Evolutionary conservation across 2,797 vertebrate species (phyloP), one percentile per base, ranked within the genome.

Genomic region (Toxotes lorentzi): DNA sequence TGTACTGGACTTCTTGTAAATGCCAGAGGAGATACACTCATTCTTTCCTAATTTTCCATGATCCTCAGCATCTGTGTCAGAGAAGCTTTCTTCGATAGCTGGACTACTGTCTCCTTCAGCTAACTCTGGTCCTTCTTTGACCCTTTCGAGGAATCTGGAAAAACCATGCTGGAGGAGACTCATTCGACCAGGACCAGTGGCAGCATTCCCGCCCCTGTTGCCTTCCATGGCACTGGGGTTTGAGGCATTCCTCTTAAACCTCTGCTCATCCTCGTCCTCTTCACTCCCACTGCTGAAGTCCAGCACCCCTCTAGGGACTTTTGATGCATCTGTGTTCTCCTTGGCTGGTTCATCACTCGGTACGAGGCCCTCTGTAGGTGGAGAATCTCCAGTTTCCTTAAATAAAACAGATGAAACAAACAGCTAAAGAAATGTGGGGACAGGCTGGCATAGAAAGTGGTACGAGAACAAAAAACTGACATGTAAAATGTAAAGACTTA

Each of bases 251-350:
- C 23, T 66, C 61, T 77, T 90, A 3, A 71, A 7, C 30, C 6
- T 82, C 45, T 73, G 86, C 9, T 83, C 58, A 38, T 96, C 95
- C 17, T 97, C 78, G 54, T 98, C 97, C 11, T 96, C 96, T 68
- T 98, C 97, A 91, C 96, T 98, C 68, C 95, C 94, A 81, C 96
- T 96, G 89, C 86, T 96, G 77, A 96, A 96, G 88, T 96, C 95
- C 65, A 87, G 81, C 16, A 92, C 87, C 0, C 70, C 82, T 51
- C 30, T 73, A 30, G 82, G 34, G 7, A 82, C 45, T 21, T 61
- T 62, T 57, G 84, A 60, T 24, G 40, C 41, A 32, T 50, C 59
- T 9, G n/a, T 73, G 50, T 35, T 82, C 30, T 74, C 72, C 60
- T 51, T 76, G 16, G 67, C 62, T 50, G 69, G 60, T 56, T 72